phyloP scores from a whole-genome alignment of 2,888 invertebrate species.

The Drosophila nigritarsus region DNA sequence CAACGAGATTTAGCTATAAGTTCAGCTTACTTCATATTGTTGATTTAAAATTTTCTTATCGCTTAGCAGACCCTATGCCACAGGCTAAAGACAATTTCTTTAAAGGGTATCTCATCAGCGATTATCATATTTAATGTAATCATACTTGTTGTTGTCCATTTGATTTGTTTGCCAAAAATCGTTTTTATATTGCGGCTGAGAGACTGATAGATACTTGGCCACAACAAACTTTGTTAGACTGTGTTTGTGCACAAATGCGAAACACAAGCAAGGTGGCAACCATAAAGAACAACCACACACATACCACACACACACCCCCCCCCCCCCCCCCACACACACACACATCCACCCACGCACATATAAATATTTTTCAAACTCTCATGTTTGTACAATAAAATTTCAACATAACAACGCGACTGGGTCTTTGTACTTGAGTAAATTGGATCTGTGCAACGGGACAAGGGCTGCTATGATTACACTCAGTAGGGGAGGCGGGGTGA shows the following conservation, averaged over 20 bases:
- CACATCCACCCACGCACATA: slow-evolving; percentile 11
- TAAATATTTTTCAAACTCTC: slow-evolving; percentile 53
- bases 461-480: slow-evolving; percentile 7
- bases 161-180: slow-evolving; percentile 78
- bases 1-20: neutral
- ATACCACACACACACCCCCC: neutral
- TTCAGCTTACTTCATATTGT: neutral
- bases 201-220: slow-evolving; percentile 23
- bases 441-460: slow-evolving; percentile 71
- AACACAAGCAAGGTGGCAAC: slow-evolving; percentile 72
- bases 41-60: too few species aligned
- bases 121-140: slow-evolving; percentile 8
- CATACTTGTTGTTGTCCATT: slow-evolving; percentile 34
- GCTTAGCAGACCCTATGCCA: neutral
- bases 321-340: neutral
- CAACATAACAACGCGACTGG: slow-evolving; percentile 72
- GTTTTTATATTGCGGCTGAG: slow-evolving; percentile 66
- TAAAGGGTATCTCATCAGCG: slow-evolving; percentile 53
- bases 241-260: slow-evolving; percentile 62
- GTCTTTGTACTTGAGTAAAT: slow-evolving; percentile 81
- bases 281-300: slow-evolving; percentile 63
- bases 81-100: slow-evolving; percentile 11
- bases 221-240: slow-evolving; percentile 35
- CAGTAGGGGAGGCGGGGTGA: slow-evolving; percentile 28
- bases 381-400: slow-evolving; percentile 80